Evolutionary conservation across 2,113 vertebrate species (phyloP).

Genomic region (Toxotes jaculatrix): DNA sequence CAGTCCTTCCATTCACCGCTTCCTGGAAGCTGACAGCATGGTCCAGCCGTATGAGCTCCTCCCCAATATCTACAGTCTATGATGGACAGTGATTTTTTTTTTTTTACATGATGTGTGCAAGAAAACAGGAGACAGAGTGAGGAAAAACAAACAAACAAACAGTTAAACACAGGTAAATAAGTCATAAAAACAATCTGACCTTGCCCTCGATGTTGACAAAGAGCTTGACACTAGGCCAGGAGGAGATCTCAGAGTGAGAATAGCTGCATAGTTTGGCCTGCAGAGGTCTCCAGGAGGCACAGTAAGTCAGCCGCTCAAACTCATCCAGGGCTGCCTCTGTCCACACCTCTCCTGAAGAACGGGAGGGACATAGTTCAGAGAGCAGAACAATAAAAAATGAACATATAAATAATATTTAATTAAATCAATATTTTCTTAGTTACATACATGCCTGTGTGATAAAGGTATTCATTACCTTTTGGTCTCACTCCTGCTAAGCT

Average conservation of each 20-base stretch:
- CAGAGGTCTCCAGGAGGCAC: slow-evolving; percentile 88
- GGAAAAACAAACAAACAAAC: background rate
- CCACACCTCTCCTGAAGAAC: slow-evolving; percentile 84
- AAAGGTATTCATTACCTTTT: slow-evolving; percentile 78
- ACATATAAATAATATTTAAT: too few species aligned
- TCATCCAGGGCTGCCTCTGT: slow-evolving; percentile 86
- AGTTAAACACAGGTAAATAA: background rate
- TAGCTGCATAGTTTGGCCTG: slow-evolving; percentile 92
- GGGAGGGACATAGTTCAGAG: background rate
- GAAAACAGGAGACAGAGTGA: background rate
- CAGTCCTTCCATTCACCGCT: slow-evolving; percentile 34
- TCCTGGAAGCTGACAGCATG: slow-evolving; percentile 83
- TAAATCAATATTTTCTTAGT: background rate
- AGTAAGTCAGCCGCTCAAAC: slow-evolving; percentile 88
- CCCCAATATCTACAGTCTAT: slow-evolving; percentile 87
- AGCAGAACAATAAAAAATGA: background rate
- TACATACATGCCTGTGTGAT: background rate
- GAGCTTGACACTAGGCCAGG: slow-evolving; percentile 88
- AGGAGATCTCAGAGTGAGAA: slow-evolving; percentile 80
- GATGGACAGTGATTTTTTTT: background rate
- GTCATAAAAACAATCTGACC: slow-evolving; percentile 70
- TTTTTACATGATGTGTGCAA: background rate
- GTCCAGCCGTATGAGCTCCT: slow-evolving; percentile 87
- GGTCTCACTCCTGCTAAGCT: slow-evolving; percentile 87
- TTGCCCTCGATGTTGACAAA: slow-evolving; percentile 76